Percentiles rank a stretch among this genome's conserved stretches.
Conservation (phyloP, 2,113 vertebrate species). For the Carassius auratus region DNA sequence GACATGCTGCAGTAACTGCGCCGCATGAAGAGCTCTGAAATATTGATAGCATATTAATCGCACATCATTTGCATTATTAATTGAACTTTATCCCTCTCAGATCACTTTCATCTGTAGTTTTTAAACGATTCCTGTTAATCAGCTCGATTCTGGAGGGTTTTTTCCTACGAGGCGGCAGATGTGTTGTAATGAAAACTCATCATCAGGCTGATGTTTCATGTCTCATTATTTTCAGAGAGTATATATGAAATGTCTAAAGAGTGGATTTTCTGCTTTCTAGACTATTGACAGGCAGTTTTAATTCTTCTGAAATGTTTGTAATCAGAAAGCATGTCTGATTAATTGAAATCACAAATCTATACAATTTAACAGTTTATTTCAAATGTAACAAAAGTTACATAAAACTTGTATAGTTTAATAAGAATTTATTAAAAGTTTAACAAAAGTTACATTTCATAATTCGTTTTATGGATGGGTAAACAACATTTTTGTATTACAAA, state of each 20-base stretch:
- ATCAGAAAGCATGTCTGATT: too few relatives aligned
- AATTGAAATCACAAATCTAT: too few relatives aligned
- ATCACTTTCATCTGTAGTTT: conserved; percentile 42
- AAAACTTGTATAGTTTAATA: too few relatives aligned
- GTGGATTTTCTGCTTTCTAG: neutral
- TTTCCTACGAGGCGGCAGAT: neutral
- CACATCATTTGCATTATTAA: conserved; percentile 35
- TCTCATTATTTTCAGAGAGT: neutral
- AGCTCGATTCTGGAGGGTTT: neutral
- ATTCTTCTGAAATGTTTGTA: too few relatives aligned
- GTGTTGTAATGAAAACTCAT: neutral
- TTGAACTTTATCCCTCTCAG: conserved; percentile 24
- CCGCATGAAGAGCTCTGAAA: neutral
- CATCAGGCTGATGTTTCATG: neutral
- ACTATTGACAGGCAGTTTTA: neutral
- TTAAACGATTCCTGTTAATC: conserved; percentile 40
- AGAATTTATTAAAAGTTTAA: too few relatives aligned
- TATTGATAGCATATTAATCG: conserved; percentile 37
- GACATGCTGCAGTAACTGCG: neutral
- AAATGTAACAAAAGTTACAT: too few relatives aligned
- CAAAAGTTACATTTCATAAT: too few relatives aligned
- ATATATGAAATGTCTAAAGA: neutral
- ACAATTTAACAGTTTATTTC: too few relatives aligned
- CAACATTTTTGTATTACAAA: neutral
- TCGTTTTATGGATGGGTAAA: too few relatives aligned